phyloP scores from a whole-genome alignment of 2,888 invertebrate species.

The Erynnis tages region DNA sequence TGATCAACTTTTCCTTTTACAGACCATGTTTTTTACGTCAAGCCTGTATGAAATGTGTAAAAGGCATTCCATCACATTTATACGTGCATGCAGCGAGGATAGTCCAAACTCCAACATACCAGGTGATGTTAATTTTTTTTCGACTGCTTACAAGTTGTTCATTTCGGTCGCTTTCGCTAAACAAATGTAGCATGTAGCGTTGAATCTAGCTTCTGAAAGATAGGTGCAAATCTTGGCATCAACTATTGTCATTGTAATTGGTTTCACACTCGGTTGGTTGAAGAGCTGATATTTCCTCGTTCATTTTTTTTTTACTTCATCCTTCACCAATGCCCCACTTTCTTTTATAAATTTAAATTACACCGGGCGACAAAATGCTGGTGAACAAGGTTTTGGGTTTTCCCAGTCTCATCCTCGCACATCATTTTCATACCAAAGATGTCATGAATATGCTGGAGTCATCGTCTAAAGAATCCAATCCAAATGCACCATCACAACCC shows the following conservation, averaged over 20 bases:
- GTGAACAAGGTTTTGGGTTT: too few species aligned
- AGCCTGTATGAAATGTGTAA: conserved; percentile 32
- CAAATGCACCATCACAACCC: not conserved
- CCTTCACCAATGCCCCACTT: not conserved
- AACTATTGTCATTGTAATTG: not conserved
- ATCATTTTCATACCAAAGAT: too few species aligned
- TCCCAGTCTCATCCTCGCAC: too few species aligned
- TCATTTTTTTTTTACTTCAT: not conserved
- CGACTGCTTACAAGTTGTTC: too few species aligned
- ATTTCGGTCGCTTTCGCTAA: not conserved
- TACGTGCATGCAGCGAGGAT: conserved; percentile 30
- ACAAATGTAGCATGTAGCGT: not conserved
- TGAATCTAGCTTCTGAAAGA: too few species aligned
- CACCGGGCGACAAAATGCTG: too few species aligned
- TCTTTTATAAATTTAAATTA: too few species aligned
- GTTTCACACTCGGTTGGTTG: not conserved
- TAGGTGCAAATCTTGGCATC: not conserved
- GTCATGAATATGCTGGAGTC: not conserved
- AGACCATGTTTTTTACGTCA: conserved; percentile 27
- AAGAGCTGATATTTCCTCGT: too few species aligned
- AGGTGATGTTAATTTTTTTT: not conserved
- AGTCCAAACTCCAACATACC: not conserved
- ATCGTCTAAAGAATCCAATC: not conserved
- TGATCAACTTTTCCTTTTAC: conserved; percentile 5
- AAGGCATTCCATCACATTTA: conserved; percentile 29